Evolutionary conservation across 2,888 invertebrate genomes (phyloP), one percentile per base, ranked within the genome.

Genomic region (Ischnura elegans): DNA sequence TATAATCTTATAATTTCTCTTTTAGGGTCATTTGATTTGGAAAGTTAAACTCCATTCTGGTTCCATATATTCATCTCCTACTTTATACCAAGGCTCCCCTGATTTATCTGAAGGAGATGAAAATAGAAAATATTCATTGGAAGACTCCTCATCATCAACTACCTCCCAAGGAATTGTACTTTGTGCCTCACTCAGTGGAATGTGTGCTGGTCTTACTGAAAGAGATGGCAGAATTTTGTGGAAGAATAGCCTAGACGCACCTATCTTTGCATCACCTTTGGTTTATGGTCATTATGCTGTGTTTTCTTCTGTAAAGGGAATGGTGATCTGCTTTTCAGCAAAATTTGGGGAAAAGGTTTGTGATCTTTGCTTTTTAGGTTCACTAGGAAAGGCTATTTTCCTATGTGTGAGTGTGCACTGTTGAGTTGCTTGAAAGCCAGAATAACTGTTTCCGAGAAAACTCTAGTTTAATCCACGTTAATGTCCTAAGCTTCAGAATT

Each of bases 211-310:
- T 94, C 94, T 97, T 19, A 95, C 96, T 94, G 96, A 96, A 94
- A 95, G 95, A 76, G 95, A 95, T 21, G 97, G 98, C 0, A 95
- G 95, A 6, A 95, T 96, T 36, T 93, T 96, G 51, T 98, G 98
- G 98, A 96, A 96, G 43, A 96, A 96, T 86, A 95, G 97, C 93
- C 95, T 97, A 4, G 95, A 95, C 93, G 97, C 97, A 95, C 97
- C 98, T 0, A 96, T 98, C 45, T 98, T 98, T 95, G 97, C 97
- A 0, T 96, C 97, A 16, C 97, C 97, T 0, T 96, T 66, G 61
- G n/a, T 61, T 43, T 90, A 61, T 43, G 97, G 97, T 94, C 96
- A 96, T 84, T 96, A 96, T 94, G 96, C 97, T 45, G 95, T 97
- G 29, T 97, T 97, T 95, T 96, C 96, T 45, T 97, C 97, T 95